phyloP scores from a whole-genome alignment of 2,888 invertebrate species.

The Perizoma affinitatum region DNA sequence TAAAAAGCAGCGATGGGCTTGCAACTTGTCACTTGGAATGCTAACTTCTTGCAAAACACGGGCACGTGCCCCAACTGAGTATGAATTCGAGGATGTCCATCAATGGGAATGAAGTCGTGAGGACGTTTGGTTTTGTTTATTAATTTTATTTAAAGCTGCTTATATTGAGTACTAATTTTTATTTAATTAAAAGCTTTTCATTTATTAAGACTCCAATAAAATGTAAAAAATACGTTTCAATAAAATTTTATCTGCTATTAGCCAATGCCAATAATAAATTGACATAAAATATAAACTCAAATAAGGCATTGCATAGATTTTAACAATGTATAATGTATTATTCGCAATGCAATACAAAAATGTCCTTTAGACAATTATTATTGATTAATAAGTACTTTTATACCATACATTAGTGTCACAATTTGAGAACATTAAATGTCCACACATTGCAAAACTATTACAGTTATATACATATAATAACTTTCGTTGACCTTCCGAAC shows the following conservation, averaged over 20 bases:
- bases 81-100: too few species aligned
- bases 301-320: constrained; percentile 19
- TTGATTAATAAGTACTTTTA: constrained; percentile 35
- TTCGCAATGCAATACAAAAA: constrained; percentile 25
- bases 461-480: constrained; percentile 38
- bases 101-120: too few species aligned
- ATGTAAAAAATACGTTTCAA: neutral
- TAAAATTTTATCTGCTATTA: constrained; percentile 5
- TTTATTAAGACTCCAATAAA: too few species aligned
- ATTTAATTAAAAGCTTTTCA: too few species aligned
- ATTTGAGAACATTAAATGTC: constrained; percentile 38
- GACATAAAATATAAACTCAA: constrained; percentile 11
- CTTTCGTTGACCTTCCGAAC: constrained; percentile 49
- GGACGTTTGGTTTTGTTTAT: too few species aligned
- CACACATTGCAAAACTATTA: constrained; percentile 38
- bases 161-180: too few species aligned
- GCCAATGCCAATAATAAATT: constrained; percentile 8
- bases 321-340: constrained; percentile 23
- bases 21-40: too few species aligned
- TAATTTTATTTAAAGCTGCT: too few species aligned
- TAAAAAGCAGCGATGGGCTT: too few species aligned
- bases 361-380: constrained; percentile 23
- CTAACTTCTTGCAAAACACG: too few species aligned
- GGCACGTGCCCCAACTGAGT: too few species aligned
- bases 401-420: constrained; percentile 35